Percentiles rank a stretch among this genome's conserved stretches.
Conservation (phyloP, 92 coral and sea anemone species). For the Pocillopora grandis region DNA sequence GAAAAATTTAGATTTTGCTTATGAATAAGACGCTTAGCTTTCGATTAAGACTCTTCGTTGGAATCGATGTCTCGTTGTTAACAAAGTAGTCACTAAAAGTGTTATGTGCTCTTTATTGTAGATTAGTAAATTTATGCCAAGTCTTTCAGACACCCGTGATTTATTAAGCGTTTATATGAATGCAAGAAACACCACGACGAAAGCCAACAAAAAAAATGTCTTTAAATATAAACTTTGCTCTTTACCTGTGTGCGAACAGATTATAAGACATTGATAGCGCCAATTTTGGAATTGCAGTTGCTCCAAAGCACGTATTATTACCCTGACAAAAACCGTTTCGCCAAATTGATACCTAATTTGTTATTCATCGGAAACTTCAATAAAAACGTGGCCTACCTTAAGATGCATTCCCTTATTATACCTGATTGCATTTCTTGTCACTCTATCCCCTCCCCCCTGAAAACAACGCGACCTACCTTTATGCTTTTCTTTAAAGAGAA, state of each 20-base stretch:
- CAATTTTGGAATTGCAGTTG: neutral
- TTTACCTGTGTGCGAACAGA: neutral
- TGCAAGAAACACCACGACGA: neutral
- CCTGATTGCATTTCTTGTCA: neutral
- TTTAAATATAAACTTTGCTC: neutral
- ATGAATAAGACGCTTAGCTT: neutral
- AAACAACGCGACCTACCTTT: constrained; percentile 15
- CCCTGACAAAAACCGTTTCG: constrained; percentile 3
- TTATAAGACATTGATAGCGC: neutral
- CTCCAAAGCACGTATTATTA: neutral
- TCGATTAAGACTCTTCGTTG: neutral
- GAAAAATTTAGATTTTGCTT: neutral
- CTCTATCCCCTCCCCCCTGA: constrained; percentile 5
- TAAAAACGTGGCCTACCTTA: constrained; percentile 22
- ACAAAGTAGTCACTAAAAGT: neutral
- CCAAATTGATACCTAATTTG: constrained; percentile 44
- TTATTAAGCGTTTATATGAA: constrained; percentile 1
- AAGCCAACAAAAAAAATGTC: neutral
- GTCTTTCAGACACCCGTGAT: constrained; percentile 24
- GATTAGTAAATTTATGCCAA: constrained; percentile 19
- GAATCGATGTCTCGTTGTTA: neutral
- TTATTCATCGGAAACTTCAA: constrained; percentile 19
- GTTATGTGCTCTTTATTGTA: constrained; percentile 9
- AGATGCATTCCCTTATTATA: constrained; percentile 2
- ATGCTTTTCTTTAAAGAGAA: neutral